Conservation (phyloP, 2,797 vertebrate genomes). For the Sternarchorhynchus goeldii region DNA sequence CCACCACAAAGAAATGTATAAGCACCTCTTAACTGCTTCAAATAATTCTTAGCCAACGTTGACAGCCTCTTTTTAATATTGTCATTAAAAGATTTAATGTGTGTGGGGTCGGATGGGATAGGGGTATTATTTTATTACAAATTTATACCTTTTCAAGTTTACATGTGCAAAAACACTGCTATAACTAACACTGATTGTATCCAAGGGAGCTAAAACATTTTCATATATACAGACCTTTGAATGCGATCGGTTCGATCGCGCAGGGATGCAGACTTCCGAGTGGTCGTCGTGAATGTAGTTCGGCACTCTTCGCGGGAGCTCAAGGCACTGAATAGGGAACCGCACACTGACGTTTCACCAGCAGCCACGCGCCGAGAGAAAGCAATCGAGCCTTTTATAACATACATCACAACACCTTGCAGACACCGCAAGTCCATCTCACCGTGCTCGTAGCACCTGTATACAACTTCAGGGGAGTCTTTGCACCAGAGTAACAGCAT, state of each 20-base stretch:
- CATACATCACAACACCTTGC: conserved; percentile 58
- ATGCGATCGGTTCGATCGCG: neutral
- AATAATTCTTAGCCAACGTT: neutral
- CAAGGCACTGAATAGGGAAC: conserved; percentile 63
- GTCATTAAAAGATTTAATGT: no score
- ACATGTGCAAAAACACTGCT: no score
- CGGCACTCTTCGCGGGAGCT: conserved; percentile 37
- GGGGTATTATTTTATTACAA: no score
- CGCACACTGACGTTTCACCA: conserved; percentile 72
- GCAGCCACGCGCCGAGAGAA: conserved; percentile 58
- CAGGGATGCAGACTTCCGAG: conserved; percentile 45
- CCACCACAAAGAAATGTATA: neutral
- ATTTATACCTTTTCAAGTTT: no score
- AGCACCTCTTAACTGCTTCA: neutral
- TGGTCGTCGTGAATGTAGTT: conserved; percentile 31
- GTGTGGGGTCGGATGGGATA: no score
- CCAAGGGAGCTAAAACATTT: no score
- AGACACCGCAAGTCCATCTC: conserved; percentile 52
- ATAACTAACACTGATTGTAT: no score
- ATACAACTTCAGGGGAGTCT: conserved; percentile 53
- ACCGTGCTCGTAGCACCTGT: conserved; percentile 38
- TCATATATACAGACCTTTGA: neutral
- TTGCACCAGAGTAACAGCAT: conserved; percentile 67
- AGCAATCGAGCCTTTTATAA: conserved; percentile 67
- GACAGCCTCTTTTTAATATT: no score